Base-by-base conservation (phyloP, 2,888 invertebrate species). In the Caenorhabditis afra region DNA sequence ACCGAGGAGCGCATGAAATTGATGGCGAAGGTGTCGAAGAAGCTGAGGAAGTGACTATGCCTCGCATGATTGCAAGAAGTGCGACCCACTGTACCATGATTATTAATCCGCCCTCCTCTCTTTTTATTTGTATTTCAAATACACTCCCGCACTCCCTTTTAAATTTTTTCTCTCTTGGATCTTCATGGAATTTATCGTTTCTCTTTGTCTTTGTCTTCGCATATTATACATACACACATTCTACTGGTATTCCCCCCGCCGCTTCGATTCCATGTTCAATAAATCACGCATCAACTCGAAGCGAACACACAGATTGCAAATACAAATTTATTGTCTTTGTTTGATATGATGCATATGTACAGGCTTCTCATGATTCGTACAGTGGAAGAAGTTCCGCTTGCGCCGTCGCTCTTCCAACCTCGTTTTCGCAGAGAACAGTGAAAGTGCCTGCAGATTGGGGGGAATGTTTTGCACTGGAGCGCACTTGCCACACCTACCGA, bases 1-100 rank as follows among this genome's bases (percentile, higher is more conserved):
- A 61, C 68, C 5, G 89, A 89, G 29, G 89, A 90, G 65, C 86
- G 87, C 49, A 77, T 83, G 47, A 85, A 85, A 57, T 75, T 89
- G 50, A 84, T 87, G 58, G 50, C 79, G 14, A 85, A 84, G 41
- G 70, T 74, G 58, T 70, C 79, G 61, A 85, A 85, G 55, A 82
- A 83, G 64, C 57, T 79, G 65, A 82, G 77, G 62, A 82, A 82
- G 57, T 83, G 62, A 82, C 37, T 41, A 35, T 65, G 35, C 22
- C 45, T 20, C 45, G n/a, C n/a, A n/a, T n/a, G n/a, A n/a, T n/a
- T 44, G 5, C 41, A 35, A 41, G 14, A 41, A 14, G 41, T 41
- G 41, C 11, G 11, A 3, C 49, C 18, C 16, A 20, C 55, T 67
- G 62, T 62, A 67, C 67, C 37, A 68, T 62, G 57, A 58, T 29